Conservation (phyloP, 2,888 invertebrate genomes). For the Mesorhabditis belari region DNA sequence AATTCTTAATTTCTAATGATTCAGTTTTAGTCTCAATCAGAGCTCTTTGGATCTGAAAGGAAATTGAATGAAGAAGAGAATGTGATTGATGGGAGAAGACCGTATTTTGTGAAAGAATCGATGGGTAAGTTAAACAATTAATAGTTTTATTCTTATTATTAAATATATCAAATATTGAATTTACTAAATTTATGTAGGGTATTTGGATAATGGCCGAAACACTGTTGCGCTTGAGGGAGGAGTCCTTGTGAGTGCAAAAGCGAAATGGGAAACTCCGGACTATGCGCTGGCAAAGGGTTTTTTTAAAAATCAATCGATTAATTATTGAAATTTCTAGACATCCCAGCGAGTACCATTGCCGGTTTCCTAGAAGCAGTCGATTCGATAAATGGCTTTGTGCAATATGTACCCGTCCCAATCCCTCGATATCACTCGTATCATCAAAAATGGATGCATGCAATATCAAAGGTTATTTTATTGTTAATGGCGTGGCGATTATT, state of each 20-base stretch:
- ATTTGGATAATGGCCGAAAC: slow-evolving; percentile 15
- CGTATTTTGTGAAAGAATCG: slow-evolving; percentile 15
- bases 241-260: slow-evolving; percentile 35
- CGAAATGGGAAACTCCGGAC: slow-evolving; percentile 52
- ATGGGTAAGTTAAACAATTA: no score
- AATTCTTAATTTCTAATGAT: background rate
- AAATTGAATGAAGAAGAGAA: background rate
- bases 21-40: no score
- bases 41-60: no score
- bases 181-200: slow-evolving; percentile 8
- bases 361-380: slow-evolving; percentile 62
- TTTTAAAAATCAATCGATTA: slow-evolving; percentile 1
- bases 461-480: background rate
- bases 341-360: slow-evolving; percentile 42
- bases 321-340: slow-evolving; percentile 8
- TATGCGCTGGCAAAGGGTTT: slow-evolving; percentile 48
- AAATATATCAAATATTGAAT: slow-evolving; percentile 10
- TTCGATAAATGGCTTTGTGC: slow-evolving; percentile 56
- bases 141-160: no score
- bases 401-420: slow-evolving; percentile 61
- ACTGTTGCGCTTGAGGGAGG: slow-evolving; percentile 11
- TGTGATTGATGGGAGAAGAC: slow-evolving; percentile 8
- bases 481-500: background rate
- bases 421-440: slow-evolving; percentile 53
- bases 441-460: slow-evolving; percentile 32